phyloP scores from a whole-genome alignment of 2,113 vertebrate species.

The Periophthalmodon schlosseri region DNA sequence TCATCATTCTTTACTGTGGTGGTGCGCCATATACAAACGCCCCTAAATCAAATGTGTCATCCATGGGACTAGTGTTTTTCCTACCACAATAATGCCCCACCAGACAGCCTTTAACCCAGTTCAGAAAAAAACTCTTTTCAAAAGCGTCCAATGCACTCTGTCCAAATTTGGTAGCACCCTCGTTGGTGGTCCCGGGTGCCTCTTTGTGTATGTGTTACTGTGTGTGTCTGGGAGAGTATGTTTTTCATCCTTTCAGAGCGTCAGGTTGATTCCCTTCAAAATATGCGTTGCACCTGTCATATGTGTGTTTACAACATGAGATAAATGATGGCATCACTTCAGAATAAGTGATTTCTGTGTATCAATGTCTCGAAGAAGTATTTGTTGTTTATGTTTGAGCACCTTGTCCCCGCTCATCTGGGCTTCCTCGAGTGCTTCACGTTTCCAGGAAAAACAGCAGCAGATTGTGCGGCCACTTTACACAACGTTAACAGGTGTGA shows the following conservation, averaged over 20 bases:
- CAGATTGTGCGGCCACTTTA: constrained; percentile 39
- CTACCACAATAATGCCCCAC: constrained; percentile 62
- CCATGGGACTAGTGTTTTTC: constrained; percentile 55
- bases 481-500: constrained; percentile 50
- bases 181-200: constrained; percentile 69
- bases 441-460: constrained; percentile 62
- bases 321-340: constrained; percentile 59
- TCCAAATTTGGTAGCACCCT: constrained; percentile 73
- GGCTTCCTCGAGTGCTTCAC: constrained; percentile 47
- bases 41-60: constrained; percentile 66
- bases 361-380: constrained; percentile 36
- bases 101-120: constrained; percentile 61
- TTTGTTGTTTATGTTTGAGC: constrained; percentile 44
- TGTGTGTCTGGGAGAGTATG: constrained; percentile 29
- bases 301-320: constrained; percentile 50
- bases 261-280: constrained; percentile 51
- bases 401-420: constrained; percentile 47
- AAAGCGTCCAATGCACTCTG: constrained; percentile 45
- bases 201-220: constrained; percentile 58
- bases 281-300: constrained; percentile 68
- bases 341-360: constrained; percentile 28
- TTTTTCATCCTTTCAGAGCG: constrained; percentile 54
- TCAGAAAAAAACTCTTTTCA: constrained; percentile 56
- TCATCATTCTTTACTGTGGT: constrained; percentile 52
- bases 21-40: constrained; percentile 36